Base-by-base conservation (phyloP, 2,888 invertebrate species). In the Noctuana brunneofusca region DNA sequence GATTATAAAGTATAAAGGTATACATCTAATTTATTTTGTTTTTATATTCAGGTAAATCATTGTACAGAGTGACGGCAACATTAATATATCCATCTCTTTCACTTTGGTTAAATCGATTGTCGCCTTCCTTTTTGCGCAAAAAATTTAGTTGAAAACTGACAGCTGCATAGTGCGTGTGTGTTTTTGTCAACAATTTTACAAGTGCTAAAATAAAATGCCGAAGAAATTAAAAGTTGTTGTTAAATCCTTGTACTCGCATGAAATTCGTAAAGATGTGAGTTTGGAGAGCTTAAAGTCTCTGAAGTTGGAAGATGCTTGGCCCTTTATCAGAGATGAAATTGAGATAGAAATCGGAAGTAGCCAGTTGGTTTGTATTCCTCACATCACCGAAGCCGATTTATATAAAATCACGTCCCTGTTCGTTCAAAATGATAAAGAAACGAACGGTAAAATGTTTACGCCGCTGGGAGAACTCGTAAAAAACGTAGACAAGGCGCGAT, bases 311-410 rank as follows among this genome's bases (percentile, higher is more conserved):
- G 91, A 92, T 63, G 92, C 92, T 0, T 92, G 92, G 92, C 92
- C 92, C 14, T 92, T 91, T 74, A 92, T 92, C 53, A 82, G 92
- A 71, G 91, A 91, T 66, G 92, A 92, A 84, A 91, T 92, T 54
- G 92, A 92, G 73, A 87, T 79, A 52, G 92, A 92, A 81, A 91
- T 92, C 65, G 92, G 92, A n/a, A 87, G 86, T 69, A 88, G 83
- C 66, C 86, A 90, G 73, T 79, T 90, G 54, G 86, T 92, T 63
- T 92, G 92, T 76, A 92, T 92, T 65, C 92, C 92, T 65, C 89
- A 90, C 72, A 89, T 92, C 67, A 92, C 92, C 6, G 92, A 92
- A 74, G 90, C 92, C 0, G 87, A 87, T 68, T 80, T 92, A 58
- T 92, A 92, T 71, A 87, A 87, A 75, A 80, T 84, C 38, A 86